These are phyloP conservation scores for Scaptomyza reducta DNA, from an alignment of 2,888 invertebrate species.

Conservation along the genomic window DNA sequence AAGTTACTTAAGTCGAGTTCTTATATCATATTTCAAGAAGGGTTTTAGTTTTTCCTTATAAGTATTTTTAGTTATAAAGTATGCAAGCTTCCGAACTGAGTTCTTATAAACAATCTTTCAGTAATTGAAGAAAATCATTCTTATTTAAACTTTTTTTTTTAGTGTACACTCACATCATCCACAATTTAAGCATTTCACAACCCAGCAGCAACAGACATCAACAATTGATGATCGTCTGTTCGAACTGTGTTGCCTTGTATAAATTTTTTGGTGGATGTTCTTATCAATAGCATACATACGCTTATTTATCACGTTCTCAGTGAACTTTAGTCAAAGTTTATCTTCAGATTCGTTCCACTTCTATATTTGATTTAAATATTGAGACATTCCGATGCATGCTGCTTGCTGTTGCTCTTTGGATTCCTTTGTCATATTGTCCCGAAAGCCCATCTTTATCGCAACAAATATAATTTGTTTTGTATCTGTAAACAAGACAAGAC, in stretches of 20 bases:
- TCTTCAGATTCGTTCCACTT: conserved; percentile 59
- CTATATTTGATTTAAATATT: conserved; percentile 14
- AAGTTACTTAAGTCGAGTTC: neutral
- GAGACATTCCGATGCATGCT: conserved; percentile 6
- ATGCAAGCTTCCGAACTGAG: neutral
- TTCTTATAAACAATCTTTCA: neutral
- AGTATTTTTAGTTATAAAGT: neutral
- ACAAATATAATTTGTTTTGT: conserved; percentile 30
- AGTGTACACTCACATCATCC: conserved; percentile 19
- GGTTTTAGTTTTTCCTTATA: neutral
- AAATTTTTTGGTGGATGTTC: conserved; percentile 34
- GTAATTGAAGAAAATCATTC: neutral
- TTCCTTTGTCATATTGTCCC: conserved; percentile 58
- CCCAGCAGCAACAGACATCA: conserved; percentile 26
- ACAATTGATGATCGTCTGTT: conserved; percentile 40
- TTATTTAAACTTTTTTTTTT: neutral
- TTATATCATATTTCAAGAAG: neutral
- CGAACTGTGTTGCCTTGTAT: conserved; percentile 37
- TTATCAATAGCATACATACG: conserved; percentile 61
- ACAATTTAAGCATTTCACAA: conserved; percentile 60
- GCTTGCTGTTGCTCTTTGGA: conserved; percentile 24
- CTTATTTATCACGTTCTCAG: conserved; percentile 82
- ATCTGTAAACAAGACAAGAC: conserved; percentile 28
- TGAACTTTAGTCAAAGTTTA: conserved; percentile 83
- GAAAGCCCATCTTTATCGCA: conserved; percentile 30